Conservation (phyloP, 2,113 vertebrate species). For the Zosterops borbonicus region DNA sequence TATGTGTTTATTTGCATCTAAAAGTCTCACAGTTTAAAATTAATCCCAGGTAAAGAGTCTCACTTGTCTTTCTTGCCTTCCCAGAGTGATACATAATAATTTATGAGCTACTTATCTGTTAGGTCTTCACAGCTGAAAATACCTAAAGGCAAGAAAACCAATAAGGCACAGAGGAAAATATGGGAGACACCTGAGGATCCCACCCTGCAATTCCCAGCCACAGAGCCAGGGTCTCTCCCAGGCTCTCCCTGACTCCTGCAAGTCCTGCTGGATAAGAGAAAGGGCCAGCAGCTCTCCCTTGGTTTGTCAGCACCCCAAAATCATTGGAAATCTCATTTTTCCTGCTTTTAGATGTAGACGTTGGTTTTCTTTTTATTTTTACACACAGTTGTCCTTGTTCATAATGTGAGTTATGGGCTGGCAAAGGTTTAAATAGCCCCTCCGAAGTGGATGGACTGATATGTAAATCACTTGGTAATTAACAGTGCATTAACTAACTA, state of each 20-base stretch:
- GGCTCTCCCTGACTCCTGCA: neutral
- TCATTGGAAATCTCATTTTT: neutral
- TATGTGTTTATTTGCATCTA: neutral
- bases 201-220: accelerated
- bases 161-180: neutral
- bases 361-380: neutral
- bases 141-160: neutral
- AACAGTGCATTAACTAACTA: neutral
- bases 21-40: neutral
- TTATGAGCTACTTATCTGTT: neutral
- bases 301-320: neutral
- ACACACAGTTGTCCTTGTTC: accelerated
- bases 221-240: neutral
- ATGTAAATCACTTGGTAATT: neutral
- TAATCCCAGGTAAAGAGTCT: neutral
- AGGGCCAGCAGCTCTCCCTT: neutral
- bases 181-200: accelerated
- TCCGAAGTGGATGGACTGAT: neutral
- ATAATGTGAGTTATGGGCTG: neutral
- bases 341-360: neutral
- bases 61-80: neutral
- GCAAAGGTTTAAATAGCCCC: neutral
- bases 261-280: neutral
- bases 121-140: neutral
- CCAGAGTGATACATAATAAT: neutral